Conservation (phyloP, 1,140 invertebrate species). For the Zaprionus lachaisei region DNA sequence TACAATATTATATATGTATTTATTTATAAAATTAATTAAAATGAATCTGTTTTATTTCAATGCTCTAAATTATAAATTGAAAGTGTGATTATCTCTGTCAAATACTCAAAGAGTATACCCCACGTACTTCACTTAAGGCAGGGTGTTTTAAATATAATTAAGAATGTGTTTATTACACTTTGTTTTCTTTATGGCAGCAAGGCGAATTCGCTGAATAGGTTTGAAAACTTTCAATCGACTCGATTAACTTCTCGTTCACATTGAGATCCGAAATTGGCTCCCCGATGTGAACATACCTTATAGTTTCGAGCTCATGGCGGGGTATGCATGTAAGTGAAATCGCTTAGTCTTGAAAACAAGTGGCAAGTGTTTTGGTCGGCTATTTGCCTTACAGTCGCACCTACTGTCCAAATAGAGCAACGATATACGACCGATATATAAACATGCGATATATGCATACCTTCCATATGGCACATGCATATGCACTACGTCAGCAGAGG, state of each 20-base stretch:
- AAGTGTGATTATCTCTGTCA: too few relatives aligned
- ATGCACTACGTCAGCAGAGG: neutral
- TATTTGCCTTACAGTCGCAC: neutral
- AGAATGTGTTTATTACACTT: constrained; percentile 14
- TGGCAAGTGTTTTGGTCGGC: neutral
- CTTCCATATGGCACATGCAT: neutral
- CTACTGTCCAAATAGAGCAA: neutral
- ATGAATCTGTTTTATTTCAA: too few relatives aligned
- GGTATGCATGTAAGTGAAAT: neutral
- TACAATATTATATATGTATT: too few relatives aligned
- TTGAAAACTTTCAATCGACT: neutral
- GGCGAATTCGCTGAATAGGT: constrained; percentile 14
- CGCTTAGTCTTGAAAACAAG: neutral
- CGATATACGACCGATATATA: neutral
- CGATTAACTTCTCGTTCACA: neutral
- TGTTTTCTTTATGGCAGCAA: neutral
- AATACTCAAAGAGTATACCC: too few relatives aligned
- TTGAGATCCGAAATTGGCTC: neutral
- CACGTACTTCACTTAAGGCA: neutral
- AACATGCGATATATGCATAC: neutral
- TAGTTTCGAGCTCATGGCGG: neutral
- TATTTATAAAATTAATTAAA: too few relatives aligned
- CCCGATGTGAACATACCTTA: neutral
- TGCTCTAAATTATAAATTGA: too few relatives aligned
- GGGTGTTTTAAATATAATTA: constrained; percentile 4